phyloP scores from a whole-genome alignment of 53 echinoderm and acorn worm genomes.

The Actinopyga echinites region DNA sequence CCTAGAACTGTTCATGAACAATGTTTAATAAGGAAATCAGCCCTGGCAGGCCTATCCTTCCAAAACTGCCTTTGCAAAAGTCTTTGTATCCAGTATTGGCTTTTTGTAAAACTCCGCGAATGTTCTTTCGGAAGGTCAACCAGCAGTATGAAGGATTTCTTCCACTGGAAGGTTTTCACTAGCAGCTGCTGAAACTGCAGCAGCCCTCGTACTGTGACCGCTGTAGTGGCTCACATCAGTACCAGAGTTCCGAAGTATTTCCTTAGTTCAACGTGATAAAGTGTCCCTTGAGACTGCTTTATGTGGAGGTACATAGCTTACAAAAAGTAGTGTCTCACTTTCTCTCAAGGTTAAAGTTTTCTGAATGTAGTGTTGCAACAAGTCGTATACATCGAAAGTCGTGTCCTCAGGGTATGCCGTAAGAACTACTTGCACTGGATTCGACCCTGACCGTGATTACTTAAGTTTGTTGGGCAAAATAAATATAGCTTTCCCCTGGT shows the following conservation, averaged over 20 bases:
- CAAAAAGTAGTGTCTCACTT: not conserved
- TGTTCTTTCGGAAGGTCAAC: too few relatives aligned
- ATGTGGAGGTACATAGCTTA: not conserved
- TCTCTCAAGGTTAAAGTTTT: not conserved
- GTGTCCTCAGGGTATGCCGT: too few relatives aligned
- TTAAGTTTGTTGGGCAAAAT: too few relatives aligned
- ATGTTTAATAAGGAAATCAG: too few relatives aligned
- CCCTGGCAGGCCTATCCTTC: too few relatives aligned
- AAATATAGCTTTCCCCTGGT: too few relatives aligned
- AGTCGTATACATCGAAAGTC: not conserved
- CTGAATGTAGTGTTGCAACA: not conserved
- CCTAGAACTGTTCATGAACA: too few relatives aligned
- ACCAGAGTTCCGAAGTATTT: not conserved
- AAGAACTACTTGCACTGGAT: too few relatives aligned
- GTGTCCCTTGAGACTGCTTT: not conserved
- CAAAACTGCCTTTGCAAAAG: too few relatives aligned
- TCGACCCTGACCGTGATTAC: too few relatives aligned
- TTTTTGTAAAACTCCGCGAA: too few relatives aligned
- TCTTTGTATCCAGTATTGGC: too few relatives aligned
- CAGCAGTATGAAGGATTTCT: not conserved
- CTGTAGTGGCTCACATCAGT: not conserved
- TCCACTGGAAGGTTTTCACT: not conserved
- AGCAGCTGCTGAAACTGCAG: conserved; percentile 9
- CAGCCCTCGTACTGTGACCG: conserved; percentile 17
- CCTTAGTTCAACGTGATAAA: conserved; percentile 27